These are phyloP conservation scores for Halcyon leucocephala DNA, from an alignment of 2,797 vertebrate species.

Conservation along the genomic window DNA sequence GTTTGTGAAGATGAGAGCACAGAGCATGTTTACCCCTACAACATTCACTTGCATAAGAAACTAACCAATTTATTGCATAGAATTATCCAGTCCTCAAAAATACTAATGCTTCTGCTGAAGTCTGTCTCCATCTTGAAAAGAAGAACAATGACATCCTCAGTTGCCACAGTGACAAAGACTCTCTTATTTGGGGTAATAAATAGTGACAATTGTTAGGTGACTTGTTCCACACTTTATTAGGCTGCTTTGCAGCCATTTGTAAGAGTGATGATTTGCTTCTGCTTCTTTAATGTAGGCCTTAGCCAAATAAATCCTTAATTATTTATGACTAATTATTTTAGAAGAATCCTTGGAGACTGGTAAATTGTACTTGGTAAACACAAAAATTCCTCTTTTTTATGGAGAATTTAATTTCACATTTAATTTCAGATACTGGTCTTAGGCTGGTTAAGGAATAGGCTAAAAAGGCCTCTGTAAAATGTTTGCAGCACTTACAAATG, in stretches of 20 bases:
- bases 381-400: not conserved
- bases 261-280: conserved; percentile 3
- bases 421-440: not conserved
- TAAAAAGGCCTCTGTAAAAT: not conserved
- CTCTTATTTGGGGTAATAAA: conserved; percentile 30
- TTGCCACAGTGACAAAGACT: conserved; percentile 27
- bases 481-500: not conserved
- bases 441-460: not conserved
- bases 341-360: not conserved
- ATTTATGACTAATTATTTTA: conserved; percentile 40
- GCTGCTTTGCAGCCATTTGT: conserved; percentile 24
- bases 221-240: conserved; percentile 24
- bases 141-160: conserved; percentile 27
- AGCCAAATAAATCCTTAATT: conserved; percentile 48
- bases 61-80: not conserved
- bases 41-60: not conserved
- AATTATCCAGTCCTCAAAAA: not conserved
- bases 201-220: conserved; percentile 53
- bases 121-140: not conserved
- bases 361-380: not conserved
- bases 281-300: not conserved
- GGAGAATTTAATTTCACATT: not conserved
- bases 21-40: not conserved
- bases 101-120: not conserved
- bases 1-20: not conserved